Conservation (phyloP, 2,888 invertebrate species). For the Drosophila flavopinicola region DNA sequence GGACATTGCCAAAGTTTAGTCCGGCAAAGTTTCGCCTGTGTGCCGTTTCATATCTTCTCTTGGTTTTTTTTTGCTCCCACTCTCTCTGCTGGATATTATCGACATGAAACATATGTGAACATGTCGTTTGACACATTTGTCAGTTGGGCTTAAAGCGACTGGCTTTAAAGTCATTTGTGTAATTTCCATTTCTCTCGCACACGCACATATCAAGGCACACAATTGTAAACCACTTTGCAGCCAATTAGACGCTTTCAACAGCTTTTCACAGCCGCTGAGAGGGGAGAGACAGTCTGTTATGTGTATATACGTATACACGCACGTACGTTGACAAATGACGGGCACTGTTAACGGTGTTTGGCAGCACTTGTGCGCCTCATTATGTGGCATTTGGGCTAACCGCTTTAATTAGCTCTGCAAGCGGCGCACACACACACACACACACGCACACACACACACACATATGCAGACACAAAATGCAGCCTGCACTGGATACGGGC, state of each 20-base stretch:
- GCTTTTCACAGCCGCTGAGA: slow-evolving; percentile 30
- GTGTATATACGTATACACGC: slow-evolving; percentile 9
- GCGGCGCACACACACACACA: slow-evolving; percentile 31
- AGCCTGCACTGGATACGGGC: slow-evolving; percentile 46
- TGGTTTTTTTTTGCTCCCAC: slow-evolving; percentile 12
- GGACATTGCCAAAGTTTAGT: slow-evolving; percentile 66
- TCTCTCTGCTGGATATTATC: slow-evolving; percentile 66
- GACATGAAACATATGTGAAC: slow-evolving; percentile 76
- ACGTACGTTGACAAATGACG: slow-evolving; percentile 73
- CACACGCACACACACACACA: slow-evolving; percentile 28
- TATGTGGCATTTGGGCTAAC: slow-evolving; percentile 80
- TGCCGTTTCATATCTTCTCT: slow-evolving; percentile 10
- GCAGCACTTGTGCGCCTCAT: slow-evolving; percentile 81
- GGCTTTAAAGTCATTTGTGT: slow-evolving; percentile 30
- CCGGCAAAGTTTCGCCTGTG: slow-evolving; percentile 49
- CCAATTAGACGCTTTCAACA: slow-evolving; percentile 77
- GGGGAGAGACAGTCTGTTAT: slow-evolving; percentile 1
- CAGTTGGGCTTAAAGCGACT: slow-evolving; percentile 71
- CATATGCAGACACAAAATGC: slow-evolving; percentile 36
- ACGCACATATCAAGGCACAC: slow-evolving; percentile 48
- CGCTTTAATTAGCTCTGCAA: slow-evolving; percentile 81
- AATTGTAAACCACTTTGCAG: slow-evolving; percentile 70
- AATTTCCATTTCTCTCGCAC: slow-evolving; percentile 49
- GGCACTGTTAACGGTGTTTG: slow-evolving; percentile 78
- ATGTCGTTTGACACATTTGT: slow-evolving; percentile 81